Evolutionary conservation across 2,113 vertebrate genomes (phyloP).

Genomic region (Misgurnus mizolepis): DNA sequence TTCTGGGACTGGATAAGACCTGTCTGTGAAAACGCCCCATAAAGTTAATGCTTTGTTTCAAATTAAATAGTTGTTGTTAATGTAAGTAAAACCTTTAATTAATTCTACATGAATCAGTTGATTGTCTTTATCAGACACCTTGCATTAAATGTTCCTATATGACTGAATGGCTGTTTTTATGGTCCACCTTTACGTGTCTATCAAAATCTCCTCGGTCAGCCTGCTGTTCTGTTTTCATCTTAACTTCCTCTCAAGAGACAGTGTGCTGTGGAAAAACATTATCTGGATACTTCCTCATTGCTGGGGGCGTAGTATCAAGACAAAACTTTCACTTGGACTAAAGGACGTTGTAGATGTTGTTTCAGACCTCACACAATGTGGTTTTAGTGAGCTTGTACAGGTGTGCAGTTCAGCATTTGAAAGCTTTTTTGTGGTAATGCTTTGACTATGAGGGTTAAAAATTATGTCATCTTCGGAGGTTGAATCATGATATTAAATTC

Average conservation of each 20-base stretch:
- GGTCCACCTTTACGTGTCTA: background rate
- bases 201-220: background rate
- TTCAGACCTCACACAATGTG: background rate
- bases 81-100: no score
- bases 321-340: conserved; percentile 13
- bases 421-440: background rate
- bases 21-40: no score
- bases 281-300: conserved; percentile 16
- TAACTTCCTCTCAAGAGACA: conserved; percentile 43
- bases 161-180: background rate
- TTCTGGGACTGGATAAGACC: no score
- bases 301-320: background rate
- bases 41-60: no score
- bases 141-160: background rate
- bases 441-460: no score
- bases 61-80: no score
- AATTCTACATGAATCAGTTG: no score
- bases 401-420: background rate
- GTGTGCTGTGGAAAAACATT: conserved; percentile 19
- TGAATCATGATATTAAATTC: no score
- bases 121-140: no score
- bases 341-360: background rate
- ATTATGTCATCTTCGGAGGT: no score
- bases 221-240: conserved; percentile 28
- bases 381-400: background rate